Evolutionary conservation across 2,888 invertebrate genomes (phyloP).

Genomic region (Eupithecia tripunctaria): DNA sequence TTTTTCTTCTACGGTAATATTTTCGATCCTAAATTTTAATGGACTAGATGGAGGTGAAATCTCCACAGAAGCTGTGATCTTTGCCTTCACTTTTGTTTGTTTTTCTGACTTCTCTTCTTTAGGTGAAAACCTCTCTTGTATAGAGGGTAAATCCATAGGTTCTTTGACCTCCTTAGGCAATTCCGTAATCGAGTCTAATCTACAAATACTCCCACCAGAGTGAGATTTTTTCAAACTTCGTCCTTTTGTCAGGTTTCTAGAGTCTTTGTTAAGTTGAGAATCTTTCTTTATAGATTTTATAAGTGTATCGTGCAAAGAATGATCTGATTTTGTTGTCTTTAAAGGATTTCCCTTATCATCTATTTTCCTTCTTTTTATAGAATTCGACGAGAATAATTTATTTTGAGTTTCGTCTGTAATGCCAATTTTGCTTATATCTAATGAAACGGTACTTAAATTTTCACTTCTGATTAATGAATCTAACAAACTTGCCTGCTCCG

Average conservation of each 20-base stretch:
- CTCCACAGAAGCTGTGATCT: conserved; percentile 83
- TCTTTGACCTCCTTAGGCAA: conserved; percentile 62
- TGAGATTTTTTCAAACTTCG: conserved; percentile 75
- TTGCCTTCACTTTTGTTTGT: conserved; percentile 76
- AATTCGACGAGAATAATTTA: conserved; percentile 40
- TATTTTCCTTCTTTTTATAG: conserved; percentile 52
- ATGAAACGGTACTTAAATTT: conserved; percentile 75
- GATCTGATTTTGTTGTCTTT: conserved; percentile 77
- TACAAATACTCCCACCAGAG: conserved; percentile 73
- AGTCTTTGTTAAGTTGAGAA: conserved; percentile 45
- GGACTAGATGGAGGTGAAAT: conserved; percentile 75
- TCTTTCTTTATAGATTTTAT: conserved; percentile 53
- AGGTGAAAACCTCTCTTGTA: conserved; percentile 70
- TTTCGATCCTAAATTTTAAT: conserved; percentile 83
- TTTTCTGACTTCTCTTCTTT: conserved; percentile 53
- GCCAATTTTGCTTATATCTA: conserved; percentile 79
- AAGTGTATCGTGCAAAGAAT: conserved; percentile 71
- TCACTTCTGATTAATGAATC: conserved; percentile 82
- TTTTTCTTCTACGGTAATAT: conserved; percentile 86
- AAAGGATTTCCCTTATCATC: conserved; percentile 58
- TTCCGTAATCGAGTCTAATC: conserved; percentile 78
- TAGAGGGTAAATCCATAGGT: conserved; percentile 64
- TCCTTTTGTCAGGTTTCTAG: conserved; percentile 53
- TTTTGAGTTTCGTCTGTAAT: conserved; percentile 48
- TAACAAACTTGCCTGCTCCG: conserved; percentile 82